These are phyloP conservation scores for Lutraria rhynchaena DNA, from an alignment of 1,140 invertebrate genomes.

Conservation along the genomic window DNA sequence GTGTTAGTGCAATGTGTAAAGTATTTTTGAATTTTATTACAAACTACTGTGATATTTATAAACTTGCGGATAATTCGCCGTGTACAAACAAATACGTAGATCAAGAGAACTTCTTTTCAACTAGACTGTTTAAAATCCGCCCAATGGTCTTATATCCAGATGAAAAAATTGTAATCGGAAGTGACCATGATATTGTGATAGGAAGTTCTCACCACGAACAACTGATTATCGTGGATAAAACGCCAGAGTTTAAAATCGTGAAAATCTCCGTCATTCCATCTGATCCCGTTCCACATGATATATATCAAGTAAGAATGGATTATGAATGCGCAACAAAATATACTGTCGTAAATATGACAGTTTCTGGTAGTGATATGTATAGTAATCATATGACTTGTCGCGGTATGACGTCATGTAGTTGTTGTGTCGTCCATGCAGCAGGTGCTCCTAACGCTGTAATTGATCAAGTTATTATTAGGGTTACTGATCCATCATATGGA, in stretches of 20 bases:
- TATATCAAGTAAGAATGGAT: conserved; percentile 48
- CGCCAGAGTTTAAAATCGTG: conserved; percentile 35
- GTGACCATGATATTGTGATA: background rate
- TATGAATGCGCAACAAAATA: conserved; percentile 43
- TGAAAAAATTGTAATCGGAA: background rate
- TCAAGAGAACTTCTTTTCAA: conserved; percentile 2
- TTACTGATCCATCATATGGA: conserved; percentile 8
- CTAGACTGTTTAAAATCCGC: background rate
- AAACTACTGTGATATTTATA: conserved; percentile 9
- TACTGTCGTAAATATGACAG: conserved; percentile 42
- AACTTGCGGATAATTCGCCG: background rate
- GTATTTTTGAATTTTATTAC: background rate
- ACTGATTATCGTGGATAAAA: conserved; percentile 17
- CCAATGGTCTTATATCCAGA: conserved; percentile 9
- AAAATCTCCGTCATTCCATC: conserved; percentile 35
- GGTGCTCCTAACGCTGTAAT: conserved; percentile 43
- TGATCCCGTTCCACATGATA: conserved; percentile 43
- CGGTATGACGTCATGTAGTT: conserved; percentile 27
- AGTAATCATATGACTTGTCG: conserved; percentile 27
- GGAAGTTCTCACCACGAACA: background rate
- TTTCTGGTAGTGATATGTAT: conserved; percentile 49
- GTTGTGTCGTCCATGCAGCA: conserved; percentile 48
- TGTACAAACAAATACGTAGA: conserved; percentile 4
- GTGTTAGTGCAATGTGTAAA: background rate
- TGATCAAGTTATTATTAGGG: conserved; percentile 31